These are phyloP conservation scores for Rynchops niger DNA, from an alignment of 2,113 vertebrate species.

Conservation along the genomic window DNA sequence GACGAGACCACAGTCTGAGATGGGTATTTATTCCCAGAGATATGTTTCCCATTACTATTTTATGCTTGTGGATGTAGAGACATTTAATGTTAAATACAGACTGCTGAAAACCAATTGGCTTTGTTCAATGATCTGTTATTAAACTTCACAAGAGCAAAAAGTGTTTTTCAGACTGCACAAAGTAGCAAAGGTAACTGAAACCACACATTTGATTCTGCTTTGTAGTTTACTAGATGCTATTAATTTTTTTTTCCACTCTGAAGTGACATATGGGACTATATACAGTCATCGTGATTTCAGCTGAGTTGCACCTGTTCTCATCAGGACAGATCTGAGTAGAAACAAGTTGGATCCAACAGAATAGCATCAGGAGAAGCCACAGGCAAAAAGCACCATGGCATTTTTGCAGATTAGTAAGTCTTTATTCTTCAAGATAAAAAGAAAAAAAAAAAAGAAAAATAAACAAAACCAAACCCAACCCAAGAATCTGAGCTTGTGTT, in stretches of 20 bases:
- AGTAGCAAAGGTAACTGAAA: neutral
- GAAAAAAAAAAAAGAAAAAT: too few relatives aligned
- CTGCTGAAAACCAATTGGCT: neutral
- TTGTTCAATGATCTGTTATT: neutral
- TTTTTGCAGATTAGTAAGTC: neutral
- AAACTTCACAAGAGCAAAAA: neutral
- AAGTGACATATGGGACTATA: neutral
- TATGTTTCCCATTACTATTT: neutral
- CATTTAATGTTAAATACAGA: neutral
- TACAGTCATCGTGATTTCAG: neutral
- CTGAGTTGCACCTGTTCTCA: slow-evolving; percentile 16
- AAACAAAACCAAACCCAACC: neutral
- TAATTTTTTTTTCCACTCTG: neutral
- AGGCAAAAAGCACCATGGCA: neutral
- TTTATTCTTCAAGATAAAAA: neutral
- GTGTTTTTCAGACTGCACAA: neutral
- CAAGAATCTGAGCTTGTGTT: neutral
- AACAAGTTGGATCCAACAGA: neutral
- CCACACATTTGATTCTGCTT: neutral
- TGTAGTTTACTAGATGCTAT: neutral
- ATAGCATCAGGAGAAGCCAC: neutral
- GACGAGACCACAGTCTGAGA: neutral
- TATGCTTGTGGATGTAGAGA: neutral
- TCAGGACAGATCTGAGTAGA: neutral
- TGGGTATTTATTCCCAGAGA: neutral